Percentiles rank a stretch among this genome's conserved stretches.
These are phyloP conservation scores for Dicyrtomina minuta DNA, from an alignment of 2,888 invertebrate genomes.

Conservation along the genomic window DNA sequence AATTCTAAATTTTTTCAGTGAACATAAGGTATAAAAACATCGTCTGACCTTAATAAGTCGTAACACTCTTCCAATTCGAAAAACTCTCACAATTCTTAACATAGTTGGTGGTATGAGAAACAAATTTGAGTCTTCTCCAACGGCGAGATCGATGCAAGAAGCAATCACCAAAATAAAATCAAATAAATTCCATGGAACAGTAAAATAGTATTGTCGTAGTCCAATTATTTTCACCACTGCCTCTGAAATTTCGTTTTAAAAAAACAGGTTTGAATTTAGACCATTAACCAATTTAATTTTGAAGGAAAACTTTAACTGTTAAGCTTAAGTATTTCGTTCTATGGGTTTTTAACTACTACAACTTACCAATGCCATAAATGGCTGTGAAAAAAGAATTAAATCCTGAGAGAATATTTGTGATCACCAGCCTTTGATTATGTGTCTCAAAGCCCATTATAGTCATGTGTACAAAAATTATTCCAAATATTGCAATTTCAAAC, in stretches of 20 bases:
- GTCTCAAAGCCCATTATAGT: conserved; percentile 95
- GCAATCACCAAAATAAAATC: conserved; percentile 91
- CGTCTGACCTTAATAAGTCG: conserved; percentile 95
- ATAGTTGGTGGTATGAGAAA: conserved; percentile 51
- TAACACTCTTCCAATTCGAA: conserved; percentile 95
- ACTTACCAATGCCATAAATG: conserved; percentile 85
- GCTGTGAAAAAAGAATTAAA: conserved; percentile 96
- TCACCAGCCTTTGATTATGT: conserved; percentile 84
- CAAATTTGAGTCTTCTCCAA: conserved; percentile 50
- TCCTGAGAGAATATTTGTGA: conserved; percentile 88
- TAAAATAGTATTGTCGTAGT: conserved; percentile 90
- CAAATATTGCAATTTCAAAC: conserved; percentile 94
- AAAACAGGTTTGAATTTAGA: background rate
- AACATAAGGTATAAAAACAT: too few species aligned
- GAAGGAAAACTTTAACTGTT: too few species aligned
- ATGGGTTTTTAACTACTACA: too few species aligned
- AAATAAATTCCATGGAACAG: conserved; percentile 95
- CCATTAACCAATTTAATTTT: too few species aligned
- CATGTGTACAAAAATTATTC: conserved; percentile 94
- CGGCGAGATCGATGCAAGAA: conserved; percentile 71
- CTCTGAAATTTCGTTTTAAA: conserved; percentile 65
- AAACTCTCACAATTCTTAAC: conserved; percentile 71
- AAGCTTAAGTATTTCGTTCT: too few species aligned
- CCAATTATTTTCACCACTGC: conserved; percentile 93
- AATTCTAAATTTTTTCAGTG: too few species aligned